phyloP scores from a whole-genome alignment of 2,113 vertebrate genomes.

The Zosterops borbonicus region DNA sequence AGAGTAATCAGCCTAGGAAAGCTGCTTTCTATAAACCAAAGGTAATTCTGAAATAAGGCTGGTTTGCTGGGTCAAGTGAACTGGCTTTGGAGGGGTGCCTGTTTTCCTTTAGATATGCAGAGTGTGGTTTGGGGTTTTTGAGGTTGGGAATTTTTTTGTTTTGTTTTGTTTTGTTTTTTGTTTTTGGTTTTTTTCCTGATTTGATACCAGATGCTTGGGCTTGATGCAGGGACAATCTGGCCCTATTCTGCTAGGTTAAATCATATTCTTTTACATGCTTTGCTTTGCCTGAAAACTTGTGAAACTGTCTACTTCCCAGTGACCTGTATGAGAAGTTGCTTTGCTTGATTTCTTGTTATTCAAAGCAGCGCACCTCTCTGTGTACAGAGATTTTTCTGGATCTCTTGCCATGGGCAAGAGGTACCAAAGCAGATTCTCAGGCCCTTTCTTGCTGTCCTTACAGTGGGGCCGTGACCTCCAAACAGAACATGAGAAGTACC shows the following conservation, averaged over 20 bases:
- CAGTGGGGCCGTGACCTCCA: slow-evolving; percentile 96
- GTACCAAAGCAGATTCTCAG: not conserved
- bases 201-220: not conserved
- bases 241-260: not conserved
- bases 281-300: not conserved
- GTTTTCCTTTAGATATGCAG: not conserved
- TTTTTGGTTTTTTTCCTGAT: not conserved
- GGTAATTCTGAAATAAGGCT: not conserved
- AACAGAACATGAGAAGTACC: slow-evolving; percentile 92
- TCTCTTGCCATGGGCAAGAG: not conserved
- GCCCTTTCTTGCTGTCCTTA: slow-evolving; percentile 12
- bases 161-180: not conserved
- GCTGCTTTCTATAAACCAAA: not conserved
- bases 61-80: not conserved
- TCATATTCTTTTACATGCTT: not conserved
- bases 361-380: not conserved
- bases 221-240: not conserved
- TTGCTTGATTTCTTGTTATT: not conserved
- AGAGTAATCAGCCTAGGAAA: not conserved
- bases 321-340: not conserved
- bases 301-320: not conserved
- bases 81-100: not conserved
- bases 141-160: not conserved
- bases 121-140: not conserved
- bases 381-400: not conserved